Base-by-base conservation (phyloP, 2,888 invertebrate species). In the Aphidius colemani region DNA sequence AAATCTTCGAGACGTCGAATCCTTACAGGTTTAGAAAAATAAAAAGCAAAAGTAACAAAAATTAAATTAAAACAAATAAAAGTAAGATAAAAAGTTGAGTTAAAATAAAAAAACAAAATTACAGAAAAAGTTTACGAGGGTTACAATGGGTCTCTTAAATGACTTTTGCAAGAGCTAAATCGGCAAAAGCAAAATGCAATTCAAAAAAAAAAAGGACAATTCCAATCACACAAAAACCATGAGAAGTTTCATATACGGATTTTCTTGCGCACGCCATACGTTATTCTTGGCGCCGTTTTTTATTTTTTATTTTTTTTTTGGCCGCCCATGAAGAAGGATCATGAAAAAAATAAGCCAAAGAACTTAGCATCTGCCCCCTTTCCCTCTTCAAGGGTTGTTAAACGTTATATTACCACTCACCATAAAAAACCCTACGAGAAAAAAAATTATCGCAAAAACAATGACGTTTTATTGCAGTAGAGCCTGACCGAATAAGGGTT, bases 1-100 rank as follows among this genome's bases (percentile, higher is more conserved):
- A 79, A 79, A 79, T 78, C 75, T 75, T 79, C 72, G 74, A 66
- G 75, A 75, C 74, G 78, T 79, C 77, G 77, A 75, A 78, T 78
- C 75, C 53, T 62, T 30, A 49, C 64, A 49, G 46, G 59, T 55
- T 40, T 40, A 62, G 48, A 58, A 60, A 53, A 55, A 61, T 61
- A 59, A 61, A 61, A 64, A 66, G 3, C 2, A 49, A 57, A 55
- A 65, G 3, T 5, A 30, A 30, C 30, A 30, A 30, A 65, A 59
- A 30, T 30, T 30, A 46, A 57, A 58, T 53, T 51, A 55, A 59
- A 59, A 64, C 62, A 62, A 61, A 64, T 66, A 64, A 67, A 63
- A 53, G 67, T 30, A 30, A 30, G 30, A 66, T 66, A 65, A 76
- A 75, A 76, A 72, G 74, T 79, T 80, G 58, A 55, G 65, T 18